Evolutionary conservation across 2,113 vertebrate species (phyloP).

Genomic region (Tetrao urogallus): DNA sequence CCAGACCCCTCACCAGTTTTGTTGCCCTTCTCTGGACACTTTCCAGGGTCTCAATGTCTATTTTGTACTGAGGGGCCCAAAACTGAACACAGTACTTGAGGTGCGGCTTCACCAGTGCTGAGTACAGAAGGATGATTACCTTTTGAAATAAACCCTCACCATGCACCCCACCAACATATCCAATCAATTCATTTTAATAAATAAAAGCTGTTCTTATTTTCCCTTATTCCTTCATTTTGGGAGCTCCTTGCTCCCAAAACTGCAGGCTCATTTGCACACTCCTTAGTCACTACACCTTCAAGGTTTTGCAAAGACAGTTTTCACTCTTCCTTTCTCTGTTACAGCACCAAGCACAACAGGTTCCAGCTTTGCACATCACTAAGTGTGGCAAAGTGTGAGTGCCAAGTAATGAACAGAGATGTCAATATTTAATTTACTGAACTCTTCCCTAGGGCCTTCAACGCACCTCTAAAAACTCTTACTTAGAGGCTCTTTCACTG

Average conservation of each 20-base stretch:
- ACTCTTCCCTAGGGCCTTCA: not conserved
- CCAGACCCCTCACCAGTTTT: too few species aligned
- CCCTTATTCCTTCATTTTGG: not conserved
- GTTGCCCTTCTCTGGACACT: too few species aligned
- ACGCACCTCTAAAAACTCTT: not conserved
- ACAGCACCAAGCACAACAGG: not conserved
- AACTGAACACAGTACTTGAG: too few species aligned
- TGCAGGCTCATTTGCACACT: not conserved
- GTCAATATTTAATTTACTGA: conserved; percentile 32
- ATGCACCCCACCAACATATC: not conserved
- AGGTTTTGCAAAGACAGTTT: conserved; percentile 7
- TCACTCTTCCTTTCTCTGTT: not conserved
- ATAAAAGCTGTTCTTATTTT: not conserved
- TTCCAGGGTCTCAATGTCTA: too few species aligned
- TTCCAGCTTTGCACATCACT: not conserved
- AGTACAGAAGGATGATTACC: too few species aligned
- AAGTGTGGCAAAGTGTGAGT: not conserved
- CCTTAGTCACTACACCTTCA: not conserved
- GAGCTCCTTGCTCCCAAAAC: not conserved
- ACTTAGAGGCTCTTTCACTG: not conserved
- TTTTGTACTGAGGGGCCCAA: too few species aligned
- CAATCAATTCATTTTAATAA: not conserved
- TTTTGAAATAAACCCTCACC: not conserved
- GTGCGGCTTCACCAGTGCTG: too few species aligned
- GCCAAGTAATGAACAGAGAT: conserved; percentile 10